These are phyloP conservation scores for Hycleus cichorii DNA, from an alignment of 1,140 invertebrate genomes.

Conservation along the genomic window DNA sequence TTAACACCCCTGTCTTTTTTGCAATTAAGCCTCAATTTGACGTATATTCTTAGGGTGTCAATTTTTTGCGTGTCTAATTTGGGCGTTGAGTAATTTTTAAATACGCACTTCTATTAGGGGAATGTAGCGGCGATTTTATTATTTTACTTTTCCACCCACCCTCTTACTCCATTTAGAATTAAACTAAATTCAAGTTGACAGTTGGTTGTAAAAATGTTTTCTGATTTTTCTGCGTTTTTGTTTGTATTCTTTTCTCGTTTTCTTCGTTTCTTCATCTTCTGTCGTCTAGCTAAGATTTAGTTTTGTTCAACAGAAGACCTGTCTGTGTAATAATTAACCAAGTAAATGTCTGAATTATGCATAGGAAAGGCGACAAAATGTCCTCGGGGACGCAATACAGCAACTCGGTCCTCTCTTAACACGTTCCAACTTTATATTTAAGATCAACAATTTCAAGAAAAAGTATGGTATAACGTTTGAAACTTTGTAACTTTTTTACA, in stretches of 20 bases:
- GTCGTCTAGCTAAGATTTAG: conserved; percentile 25
- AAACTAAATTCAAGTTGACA: too few relatives aligned
- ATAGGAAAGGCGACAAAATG: conserved; percentile 28
- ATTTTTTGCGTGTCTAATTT: too few relatives aligned
- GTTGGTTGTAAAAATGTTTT: too few relatives aligned
- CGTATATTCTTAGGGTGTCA: too few relatives aligned
- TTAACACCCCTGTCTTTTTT: too few relatives aligned
- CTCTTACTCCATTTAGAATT: too few relatives aligned
- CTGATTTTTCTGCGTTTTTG: background rate
- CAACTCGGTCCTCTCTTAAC: conserved; percentile 13
- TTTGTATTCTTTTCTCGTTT: background rate
- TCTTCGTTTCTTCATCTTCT: background rate
- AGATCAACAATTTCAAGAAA: conserved; percentile 13
- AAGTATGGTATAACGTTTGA: background rate
- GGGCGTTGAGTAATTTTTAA: too few relatives aligned
- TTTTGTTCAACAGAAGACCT: conserved; percentile 19
- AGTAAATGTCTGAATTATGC: conserved; percentile 21
- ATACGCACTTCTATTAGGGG: too few relatives aligned
- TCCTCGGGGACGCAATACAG: conserved; percentile 19
- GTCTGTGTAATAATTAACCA: conserved; percentile 28
- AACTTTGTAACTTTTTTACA: too few relatives aligned
- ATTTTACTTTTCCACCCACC: too few relatives aligned
- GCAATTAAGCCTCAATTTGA: too few relatives aligned
- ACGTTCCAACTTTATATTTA: conserved; percentile 17
- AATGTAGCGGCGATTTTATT: too few relatives aligned